These are phyloP conservation scores for Zaprionus davidi DNA, from an alignment of 1,140 invertebrate genomes.

Conservation along the genomic window DNA sequence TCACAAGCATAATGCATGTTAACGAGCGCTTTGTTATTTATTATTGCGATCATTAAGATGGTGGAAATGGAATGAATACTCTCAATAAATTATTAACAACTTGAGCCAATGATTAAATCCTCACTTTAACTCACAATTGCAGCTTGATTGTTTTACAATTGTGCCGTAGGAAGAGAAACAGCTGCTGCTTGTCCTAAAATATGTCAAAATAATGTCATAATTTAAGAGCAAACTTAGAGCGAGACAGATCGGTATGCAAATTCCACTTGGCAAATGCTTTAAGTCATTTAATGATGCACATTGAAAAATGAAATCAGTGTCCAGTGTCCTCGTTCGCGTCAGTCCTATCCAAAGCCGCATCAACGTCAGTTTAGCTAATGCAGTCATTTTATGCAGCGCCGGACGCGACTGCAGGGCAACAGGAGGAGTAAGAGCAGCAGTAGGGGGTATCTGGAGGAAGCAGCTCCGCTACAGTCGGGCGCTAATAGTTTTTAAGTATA, in stretches of 20 bases:
- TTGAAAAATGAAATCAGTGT: constrained; percentile 43
- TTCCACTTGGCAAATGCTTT: constrained; percentile 49
- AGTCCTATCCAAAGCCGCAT: constrained; percentile 28
- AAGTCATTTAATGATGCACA: constrained; percentile 59
- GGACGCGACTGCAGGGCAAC: neutral
- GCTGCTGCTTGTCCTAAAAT: neutral
- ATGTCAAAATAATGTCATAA: neutral
- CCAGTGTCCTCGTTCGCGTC: constrained; percentile 6
- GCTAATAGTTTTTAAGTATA: constrained; percentile 83
- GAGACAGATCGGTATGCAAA: neutral
- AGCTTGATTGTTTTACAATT: neutral
- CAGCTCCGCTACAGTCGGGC: constrained; percentile 25
- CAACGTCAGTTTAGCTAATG: constrained; percentile 55
- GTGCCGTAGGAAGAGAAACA: neutral
- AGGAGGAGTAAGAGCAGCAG: neutral
- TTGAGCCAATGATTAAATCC: neutral
- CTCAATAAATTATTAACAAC: constrained; percentile 37
- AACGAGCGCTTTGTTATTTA: constrained; percentile 69
- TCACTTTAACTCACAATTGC: neutral
- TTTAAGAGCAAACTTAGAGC: neutral
- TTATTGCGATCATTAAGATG: constrained; percentile 47
- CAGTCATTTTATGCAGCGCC: constrained; percentile 32
- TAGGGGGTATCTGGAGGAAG: neutral
- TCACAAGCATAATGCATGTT: constrained; percentile 64
- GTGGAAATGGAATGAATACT: constrained; percentile 16